Evolutionary conservation across 2,797 vertebrate species (phyloP).

Genomic region (Muraenolepis orangiensis): DNA sequence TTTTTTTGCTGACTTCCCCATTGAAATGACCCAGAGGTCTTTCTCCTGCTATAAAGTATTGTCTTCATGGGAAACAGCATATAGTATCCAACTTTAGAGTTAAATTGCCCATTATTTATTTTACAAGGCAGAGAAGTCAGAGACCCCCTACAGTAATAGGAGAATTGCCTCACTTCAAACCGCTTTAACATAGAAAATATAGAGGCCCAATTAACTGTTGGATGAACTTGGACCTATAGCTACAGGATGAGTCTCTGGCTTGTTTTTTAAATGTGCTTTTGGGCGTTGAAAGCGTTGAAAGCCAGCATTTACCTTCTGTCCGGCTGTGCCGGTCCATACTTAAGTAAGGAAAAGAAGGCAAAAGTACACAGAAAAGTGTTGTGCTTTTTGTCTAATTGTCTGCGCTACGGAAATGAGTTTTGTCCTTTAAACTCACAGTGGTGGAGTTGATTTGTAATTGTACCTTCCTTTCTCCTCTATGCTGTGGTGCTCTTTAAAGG

Average conservation of each 20-base stretch:
- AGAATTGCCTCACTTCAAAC: background rate
- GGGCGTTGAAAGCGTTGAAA: background rate
- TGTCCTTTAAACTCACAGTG: background rate
- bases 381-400: too few species aligned
- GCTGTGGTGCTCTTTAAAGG: background rate
- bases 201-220: background rate
- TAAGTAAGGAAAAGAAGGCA: too few species aligned
- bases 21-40: background rate
- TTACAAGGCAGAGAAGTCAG: background rate
- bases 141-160: background rate
- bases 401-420: background rate
- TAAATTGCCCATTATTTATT: background rate
- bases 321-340: background rate
- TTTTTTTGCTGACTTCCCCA: background rate
- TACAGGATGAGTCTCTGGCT: background rate
- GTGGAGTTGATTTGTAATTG: background rate
- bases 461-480: background rate
- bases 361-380: too few species aligned
- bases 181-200: too few species aligned
- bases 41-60: background rate
- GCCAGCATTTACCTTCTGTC: background rate
- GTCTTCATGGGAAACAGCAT: background rate
- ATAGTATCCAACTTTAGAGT: background rate
- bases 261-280: background rate
- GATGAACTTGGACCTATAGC: background rate